Percentiles rank a stretch among this genome's conserved stretches.
phyloP scores from a whole-genome alignment of 2,888 invertebrate genomes.

The Trachelus troglodyta region DNA sequence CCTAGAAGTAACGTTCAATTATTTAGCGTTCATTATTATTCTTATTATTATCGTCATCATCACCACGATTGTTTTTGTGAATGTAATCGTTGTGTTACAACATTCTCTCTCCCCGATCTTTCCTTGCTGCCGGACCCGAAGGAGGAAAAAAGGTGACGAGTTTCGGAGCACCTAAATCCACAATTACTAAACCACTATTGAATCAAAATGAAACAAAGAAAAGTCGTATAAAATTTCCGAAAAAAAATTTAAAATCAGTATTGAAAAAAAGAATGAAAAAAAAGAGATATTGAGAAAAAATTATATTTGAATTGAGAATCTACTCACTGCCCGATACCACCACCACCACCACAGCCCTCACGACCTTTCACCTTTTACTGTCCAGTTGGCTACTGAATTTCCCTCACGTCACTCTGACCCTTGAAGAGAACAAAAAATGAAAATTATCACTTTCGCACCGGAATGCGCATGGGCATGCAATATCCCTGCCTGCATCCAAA shows the following conservation, averaged over 20 bases:
- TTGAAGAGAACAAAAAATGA: not conserved
- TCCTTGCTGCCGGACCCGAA: conserved; percentile 68
- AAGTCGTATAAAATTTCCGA: conserved; percentile 20
- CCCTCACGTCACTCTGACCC: conserved; percentile 49
- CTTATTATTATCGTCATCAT: conserved; percentile 40
- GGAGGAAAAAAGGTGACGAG: conserved; percentile 76
- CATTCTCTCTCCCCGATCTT: conserved; percentile 65
- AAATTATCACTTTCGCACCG: conserved; percentile 50
- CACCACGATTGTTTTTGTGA: conserved; percentile 61
- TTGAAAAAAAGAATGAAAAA: conserved; percentile 15
- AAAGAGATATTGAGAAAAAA: conserved; percentile 29
- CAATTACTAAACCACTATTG: conserved; percentile 45
- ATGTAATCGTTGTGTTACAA: conserved; percentile 67
- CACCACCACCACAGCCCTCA: conserved; percentile 37
- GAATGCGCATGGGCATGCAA: conserved; percentile 63
- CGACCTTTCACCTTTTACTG: conserved; percentile 13
- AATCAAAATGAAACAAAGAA: conserved; percentile 14
- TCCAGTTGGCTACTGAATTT: not conserved
- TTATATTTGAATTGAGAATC: conserved; percentile 32
- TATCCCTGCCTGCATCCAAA: conserved; percentile 44
- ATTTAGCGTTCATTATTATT: conserved; percentile 52
- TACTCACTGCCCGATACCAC: conserved; percentile 48
- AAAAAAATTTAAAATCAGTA: conserved; percentile 17
- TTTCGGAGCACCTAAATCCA: conserved; percentile 68
- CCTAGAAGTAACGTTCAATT: conserved; percentile 62